Conservation (phyloP, 53 echinoderm and acorn worm genomes). For the Apostichopus leukothele region DNA sequence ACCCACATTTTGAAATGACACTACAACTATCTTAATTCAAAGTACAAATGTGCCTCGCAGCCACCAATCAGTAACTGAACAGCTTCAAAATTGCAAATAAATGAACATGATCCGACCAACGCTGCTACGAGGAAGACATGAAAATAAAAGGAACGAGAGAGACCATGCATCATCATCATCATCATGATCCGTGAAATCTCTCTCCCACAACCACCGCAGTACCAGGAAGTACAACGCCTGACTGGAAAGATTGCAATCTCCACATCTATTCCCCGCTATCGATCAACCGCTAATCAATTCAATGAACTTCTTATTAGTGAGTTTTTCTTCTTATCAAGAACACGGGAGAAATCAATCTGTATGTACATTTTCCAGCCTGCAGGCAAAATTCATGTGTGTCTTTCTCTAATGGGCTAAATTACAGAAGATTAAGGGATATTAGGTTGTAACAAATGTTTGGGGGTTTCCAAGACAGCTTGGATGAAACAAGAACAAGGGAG, state of each 20-base stretch:
- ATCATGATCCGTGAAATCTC: constrained; percentile 3
- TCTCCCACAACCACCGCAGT: constrained; percentile 21
- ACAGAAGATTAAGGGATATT: constrained; percentile 42
- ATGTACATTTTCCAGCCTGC: constrained; percentile 38
- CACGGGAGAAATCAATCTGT: constrained; percentile 37
- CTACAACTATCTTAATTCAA: constrained; percentile 13
- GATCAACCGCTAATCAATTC: constrained; percentile 41
- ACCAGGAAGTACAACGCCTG: constrained; percentile 33
- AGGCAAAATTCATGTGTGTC: constrained; percentile 40
- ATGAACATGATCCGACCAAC: constrained; percentile 35
- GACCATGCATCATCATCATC: constrained; percentile 20
- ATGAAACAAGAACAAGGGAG: neutral
- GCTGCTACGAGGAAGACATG: neutral
- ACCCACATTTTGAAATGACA: constrained; percentile 27
- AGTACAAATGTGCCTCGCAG: constrained; percentile 40
- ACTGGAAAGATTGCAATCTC: constrained; percentile 24
- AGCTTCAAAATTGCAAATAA: constrained; percentile 46
- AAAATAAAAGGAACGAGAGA: neutral
- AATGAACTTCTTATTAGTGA: constrained; percentile 38
- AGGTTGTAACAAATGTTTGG: constrained; percentile 42
- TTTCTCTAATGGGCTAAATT: constrained; percentile 40
- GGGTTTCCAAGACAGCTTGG: constrained; percentile 36
- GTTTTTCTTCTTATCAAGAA: constrained; percentile 16
- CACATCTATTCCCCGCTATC: constrained; percentile 29
- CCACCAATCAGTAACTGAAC: neutral